These are phyloP conservation scores for Cryptoblepharus egeriae DNA, from an alignment of 2,797 vertebrate genomes.

Conservation along the genomic window DNA sequence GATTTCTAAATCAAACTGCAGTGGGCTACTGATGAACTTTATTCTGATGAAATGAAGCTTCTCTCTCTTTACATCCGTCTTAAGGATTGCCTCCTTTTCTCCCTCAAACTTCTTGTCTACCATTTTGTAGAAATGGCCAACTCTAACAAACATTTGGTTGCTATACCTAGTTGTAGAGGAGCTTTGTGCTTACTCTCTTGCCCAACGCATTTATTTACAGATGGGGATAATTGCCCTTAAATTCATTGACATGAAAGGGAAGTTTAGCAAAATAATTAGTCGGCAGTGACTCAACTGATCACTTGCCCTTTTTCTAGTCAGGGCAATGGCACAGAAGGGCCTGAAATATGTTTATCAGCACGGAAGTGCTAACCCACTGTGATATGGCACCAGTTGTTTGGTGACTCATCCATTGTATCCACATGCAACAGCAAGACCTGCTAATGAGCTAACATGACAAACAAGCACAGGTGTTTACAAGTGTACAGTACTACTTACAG, in stretches of 20 bases:
- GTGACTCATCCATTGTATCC: background rate
- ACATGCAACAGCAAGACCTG: conserved; percentile 48
- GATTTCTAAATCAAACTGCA: background rate
- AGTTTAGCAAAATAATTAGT: conserved; percentile 5
- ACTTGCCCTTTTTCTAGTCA: background rate
- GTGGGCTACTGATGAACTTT: background rate
- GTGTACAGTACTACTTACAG: conserved; percentile 24
- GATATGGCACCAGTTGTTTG: conserved; percentile 5
- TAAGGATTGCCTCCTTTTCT: background rate
- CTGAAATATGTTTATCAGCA: background rate
- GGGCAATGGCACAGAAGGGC: background rate
- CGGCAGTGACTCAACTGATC: conserved; percentile 4
- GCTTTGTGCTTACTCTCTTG: background rate
- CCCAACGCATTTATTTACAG: conserved; percentile 4
- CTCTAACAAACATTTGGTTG: background rate
- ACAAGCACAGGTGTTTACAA: background rate
- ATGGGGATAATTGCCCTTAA: conserved; percentile 12
- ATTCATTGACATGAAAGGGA: background rate
- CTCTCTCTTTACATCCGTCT: background rate
- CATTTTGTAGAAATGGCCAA: background rate
- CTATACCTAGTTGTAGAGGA: background rate
- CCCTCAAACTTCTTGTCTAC: background rate
- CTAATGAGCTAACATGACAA: conserved; percentile 44
- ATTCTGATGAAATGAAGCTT: background rate
- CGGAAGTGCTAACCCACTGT: background rate